Evolutionary conservation across 2,888 invertebrate genomes (phyloP), one percentile per base, ranked within the genome.

Genomic region (Nematopogon swammerdamellus): DNA sequence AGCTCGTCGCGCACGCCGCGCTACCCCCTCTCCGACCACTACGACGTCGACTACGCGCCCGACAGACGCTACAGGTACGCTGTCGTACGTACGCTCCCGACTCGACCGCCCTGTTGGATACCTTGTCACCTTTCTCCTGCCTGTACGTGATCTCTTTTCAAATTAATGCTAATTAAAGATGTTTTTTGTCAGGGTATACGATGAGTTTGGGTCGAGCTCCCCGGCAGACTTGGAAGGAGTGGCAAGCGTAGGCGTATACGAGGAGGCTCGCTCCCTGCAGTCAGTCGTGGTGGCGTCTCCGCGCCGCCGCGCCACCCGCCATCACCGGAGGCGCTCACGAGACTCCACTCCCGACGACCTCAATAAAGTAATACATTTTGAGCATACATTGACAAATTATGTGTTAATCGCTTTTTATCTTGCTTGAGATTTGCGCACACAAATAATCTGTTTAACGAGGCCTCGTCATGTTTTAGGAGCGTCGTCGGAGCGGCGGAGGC

Each of bases 311-410:
- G 63, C 30, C 66, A 48, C 54, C 11, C 52, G 53, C 42, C 52
- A 53, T n/a, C 68, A 69, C 20, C 67, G 77, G 45, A 67, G 72
- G 49, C 76, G 77, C 53, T 67, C 76, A 11, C 70, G 74, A 50
- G 91, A 91, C 57, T 92, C 92, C 11, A 82, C 92, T 52, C 91
- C 93, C 0, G 94, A 93, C 19, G 76, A 75, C 48, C 62, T 71
- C 8, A 75, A 72, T 14, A 36, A 19, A 20, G 18, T 14, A 3
- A n/a, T n/a, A n/a, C n/a, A n/a, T n/a, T n/a, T n/a, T n/a, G n/a
- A n/a, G n/a, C n/a, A n/a, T n/a, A n/a, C n/a, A n/a, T n/a, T n/a
- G n/a, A n/a, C n/a, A n/a, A n/a, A n/a, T n/a, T n/a, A n/a, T n/a
- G n/a, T n/a, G n/a, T n/a, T n/a, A n/a, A n/a, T n/a, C n/a, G n/a